Conservation (phyloP, 2,797 vertebrate species). For the Mionectes olivaceus region DNA sequence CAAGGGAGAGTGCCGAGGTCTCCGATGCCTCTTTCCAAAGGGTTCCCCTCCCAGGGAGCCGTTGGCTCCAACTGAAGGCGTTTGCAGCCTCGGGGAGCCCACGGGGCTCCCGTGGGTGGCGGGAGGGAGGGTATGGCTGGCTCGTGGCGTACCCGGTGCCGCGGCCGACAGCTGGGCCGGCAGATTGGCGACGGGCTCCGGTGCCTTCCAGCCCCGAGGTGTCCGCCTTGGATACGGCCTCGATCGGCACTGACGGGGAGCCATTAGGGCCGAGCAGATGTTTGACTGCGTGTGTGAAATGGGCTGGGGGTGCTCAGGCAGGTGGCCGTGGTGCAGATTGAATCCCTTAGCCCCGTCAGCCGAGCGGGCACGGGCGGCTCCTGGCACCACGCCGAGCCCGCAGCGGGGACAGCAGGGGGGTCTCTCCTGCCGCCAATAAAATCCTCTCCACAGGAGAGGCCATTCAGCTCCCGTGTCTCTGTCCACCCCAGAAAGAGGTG, state of each 20-base stretch:
- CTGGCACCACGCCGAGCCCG: accelerated
- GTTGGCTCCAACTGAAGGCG: accelerated
- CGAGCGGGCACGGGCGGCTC: accelerated
- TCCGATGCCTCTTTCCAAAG: background rate
- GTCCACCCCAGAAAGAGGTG: background rate
- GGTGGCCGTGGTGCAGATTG: background rate
- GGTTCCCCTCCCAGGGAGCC: background rate
- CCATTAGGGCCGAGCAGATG: background rate
- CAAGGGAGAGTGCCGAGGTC: accelerated
- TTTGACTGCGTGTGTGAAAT: background rate
- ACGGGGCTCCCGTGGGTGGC: background rate
- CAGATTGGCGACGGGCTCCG: conserved; percentile 25
- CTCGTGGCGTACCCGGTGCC: background rate
- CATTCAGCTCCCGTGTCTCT: background rate
- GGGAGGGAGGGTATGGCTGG: background rate
- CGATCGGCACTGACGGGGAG: background rate
- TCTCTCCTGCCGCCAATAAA: background rate
- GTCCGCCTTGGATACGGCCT: background rate
- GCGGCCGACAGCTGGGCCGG: conserved; percentile 20
- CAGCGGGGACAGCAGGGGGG: accelerated
- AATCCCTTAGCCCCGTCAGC: background rate
- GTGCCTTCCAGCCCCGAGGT: background rate
- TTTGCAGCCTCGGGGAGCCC: background rate
- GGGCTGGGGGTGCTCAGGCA: background rate
- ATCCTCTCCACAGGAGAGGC: background rate